Conservation (phyloP, 2,888 invertebrate genomes). For the Pachliopta kotzebuea region DNA sequence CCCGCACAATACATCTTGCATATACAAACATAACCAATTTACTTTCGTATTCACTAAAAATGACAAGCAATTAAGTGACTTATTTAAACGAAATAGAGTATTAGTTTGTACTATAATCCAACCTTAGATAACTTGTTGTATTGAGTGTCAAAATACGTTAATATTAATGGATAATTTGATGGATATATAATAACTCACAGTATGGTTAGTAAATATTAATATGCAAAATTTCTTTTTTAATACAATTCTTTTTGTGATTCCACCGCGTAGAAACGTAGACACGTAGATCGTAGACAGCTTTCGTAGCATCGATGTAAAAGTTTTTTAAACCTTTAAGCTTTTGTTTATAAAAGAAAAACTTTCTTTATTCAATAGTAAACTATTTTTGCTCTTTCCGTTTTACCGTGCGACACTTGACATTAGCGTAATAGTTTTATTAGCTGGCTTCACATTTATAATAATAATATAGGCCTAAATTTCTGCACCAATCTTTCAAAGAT, state of each 20-base stretch:
- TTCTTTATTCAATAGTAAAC: neutral
- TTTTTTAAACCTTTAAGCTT: too few relatives aligned
- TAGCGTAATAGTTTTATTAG: neutral
- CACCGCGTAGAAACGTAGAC: neutral
- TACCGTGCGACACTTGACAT: neutral
- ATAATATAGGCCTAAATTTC: neutral
- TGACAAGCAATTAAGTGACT: constrained; percentile 49
- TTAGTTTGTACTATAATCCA: constrained; percentile 33
- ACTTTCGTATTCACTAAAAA: constrained; percentile 48
- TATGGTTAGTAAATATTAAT: constrained; percentile 16
- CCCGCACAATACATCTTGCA: constrained; percentile 75
- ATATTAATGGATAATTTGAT: constrained; percentile 45
- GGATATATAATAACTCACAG: constrained; percentile 19
- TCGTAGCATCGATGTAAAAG: constrained; percentile 11
- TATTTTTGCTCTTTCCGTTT: neutral
- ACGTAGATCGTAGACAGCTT: constrained; percentile 6
- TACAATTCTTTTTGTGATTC: neutral
- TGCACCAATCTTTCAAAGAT: too few relatives aligned
- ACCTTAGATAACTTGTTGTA: constrained; percentile 43
- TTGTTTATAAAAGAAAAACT: neutral
- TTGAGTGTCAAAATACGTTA: constrained; percentile 65
- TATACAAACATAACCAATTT: constrained; percentile 57
- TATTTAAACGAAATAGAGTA: constrained; percentile 40
- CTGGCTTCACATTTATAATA: neutral
- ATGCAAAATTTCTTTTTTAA: constrained; percentile 3